Conservation (phyloP, 2,113 vertebrate species). For the Orycteropus afer region DNA sequence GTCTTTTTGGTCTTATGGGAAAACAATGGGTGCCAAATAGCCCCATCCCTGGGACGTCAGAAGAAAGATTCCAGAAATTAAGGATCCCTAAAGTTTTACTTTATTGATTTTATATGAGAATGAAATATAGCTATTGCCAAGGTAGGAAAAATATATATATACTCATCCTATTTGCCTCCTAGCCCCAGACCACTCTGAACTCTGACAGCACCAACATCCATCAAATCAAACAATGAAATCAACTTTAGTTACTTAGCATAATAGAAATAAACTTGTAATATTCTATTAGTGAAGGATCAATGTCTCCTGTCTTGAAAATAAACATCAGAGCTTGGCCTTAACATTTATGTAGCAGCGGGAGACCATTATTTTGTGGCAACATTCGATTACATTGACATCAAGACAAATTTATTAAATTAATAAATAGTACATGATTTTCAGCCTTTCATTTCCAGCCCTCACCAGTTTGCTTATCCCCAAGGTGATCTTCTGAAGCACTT, state of each 20-base stretch:
- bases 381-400: conserved; percentile 83
- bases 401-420: conserved; percentile 82
- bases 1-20: conserved; percentile 9
- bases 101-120: conserved; percentile 66
- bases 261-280: conserved; percentile 78
- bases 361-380: conserved; percentile 79
- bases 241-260: conserved; percentile 78
- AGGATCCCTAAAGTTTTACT: conserved; percentile 47
- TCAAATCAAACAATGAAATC: conserved; percentile 80
- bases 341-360: conserved; percentile 80
- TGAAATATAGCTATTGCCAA: conserved; percentile 44
- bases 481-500: conserved; percentile 48
- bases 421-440: conserved; percentile 75
- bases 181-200: conserved; percentile 58
- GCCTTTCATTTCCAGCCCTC: conserved; percentile 49
- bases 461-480: background rate
- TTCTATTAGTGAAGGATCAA: conserved; percentile 80
- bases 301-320: conserved; percentile 83
- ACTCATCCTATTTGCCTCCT: conserved; percentile 18
- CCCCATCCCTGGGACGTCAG: background rate
- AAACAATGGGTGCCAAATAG: conserved; percentile 34
- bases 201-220: conserved; percentile 62
- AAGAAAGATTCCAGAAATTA: conserved; percentile 45
- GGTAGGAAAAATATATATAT: background rate
- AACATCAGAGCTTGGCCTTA: conserved; percentile 76